Percentiles rank a stretch among this genome's conserved stretches.
phyloP scores from a whole-genome alignment of 2,888 invertebrate genomes.

The Caenorhabditis macrosperma region DNA sequence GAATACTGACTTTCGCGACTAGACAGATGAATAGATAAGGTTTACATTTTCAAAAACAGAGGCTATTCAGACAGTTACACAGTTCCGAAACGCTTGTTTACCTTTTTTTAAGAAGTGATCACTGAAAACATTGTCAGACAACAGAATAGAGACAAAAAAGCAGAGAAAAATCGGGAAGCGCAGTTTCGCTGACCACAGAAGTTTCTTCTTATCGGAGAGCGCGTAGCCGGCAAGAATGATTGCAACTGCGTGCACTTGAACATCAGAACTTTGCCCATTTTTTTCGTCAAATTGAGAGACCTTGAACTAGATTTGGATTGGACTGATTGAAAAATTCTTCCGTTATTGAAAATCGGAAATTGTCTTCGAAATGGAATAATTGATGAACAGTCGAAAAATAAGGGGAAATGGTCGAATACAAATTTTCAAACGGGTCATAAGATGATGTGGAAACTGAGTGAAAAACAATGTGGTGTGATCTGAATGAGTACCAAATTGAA shows the following conservation, averaged over 20 bases:
- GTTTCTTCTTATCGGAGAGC: slow-evolving; percentile 17
- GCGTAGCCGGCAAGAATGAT: slow-evolving; percentile 12
- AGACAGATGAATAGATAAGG: no score
- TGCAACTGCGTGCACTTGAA: slow-evolving; percentile 4
- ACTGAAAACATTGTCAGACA: background rate
- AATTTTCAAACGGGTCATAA: no score
- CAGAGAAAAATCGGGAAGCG: background rate
- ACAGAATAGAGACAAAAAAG: background rate
- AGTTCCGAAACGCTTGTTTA: background rate
- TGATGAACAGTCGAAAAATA: no score
- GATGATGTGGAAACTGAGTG: background rate
- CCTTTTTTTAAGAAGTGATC: background rate
- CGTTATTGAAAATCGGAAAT: no score
- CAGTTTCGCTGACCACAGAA: slow-evolving; percentile 15
- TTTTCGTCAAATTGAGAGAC: background rate
- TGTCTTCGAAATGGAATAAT: no score
- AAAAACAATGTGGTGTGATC: background rate
- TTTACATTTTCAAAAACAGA: no score
- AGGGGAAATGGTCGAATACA: no score
- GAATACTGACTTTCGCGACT: no score
- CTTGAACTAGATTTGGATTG: background rate
- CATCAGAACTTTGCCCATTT: slow-evolving; percentile 43
- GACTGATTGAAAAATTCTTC: no score
- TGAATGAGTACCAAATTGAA: background rate
- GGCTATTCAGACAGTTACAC: no score